Percentiles rank a stretch among this genome's conserved stretches.
Evolutionary conservation across 2,113 vertebrate species (phyloP).

Genomic region (Ameiurus melas): DNA sequence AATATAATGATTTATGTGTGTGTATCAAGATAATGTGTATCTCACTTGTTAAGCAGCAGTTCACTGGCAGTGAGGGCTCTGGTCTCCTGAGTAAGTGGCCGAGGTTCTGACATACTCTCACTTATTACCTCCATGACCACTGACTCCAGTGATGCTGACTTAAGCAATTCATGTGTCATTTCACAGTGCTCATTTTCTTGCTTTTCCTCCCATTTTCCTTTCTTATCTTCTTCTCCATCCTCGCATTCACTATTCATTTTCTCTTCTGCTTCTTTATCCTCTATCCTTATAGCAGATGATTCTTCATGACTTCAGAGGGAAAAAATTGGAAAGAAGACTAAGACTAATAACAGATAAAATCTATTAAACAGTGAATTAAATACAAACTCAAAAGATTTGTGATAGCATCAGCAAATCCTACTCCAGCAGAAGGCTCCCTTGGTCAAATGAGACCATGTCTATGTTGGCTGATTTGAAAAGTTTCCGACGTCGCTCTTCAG

Average conservation of each 20-base stretch:
- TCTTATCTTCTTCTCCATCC: slow-evolving; percentile 3
- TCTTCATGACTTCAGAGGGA: background rate
- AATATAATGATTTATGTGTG: background rate
- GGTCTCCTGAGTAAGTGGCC: slow-evolving; percentile 61
- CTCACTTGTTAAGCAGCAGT: slow-evolving; percentile 75
- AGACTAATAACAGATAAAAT: background rate
- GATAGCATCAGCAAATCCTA: slow-evolving; percentile 44
- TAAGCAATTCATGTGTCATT: slow-evolving; percentile 32
- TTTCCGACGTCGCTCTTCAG: slow-evolving; percentile 57
- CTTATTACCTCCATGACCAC: slow-evolving; percentile 52
- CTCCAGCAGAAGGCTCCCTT: slow-evolving; percentile 57
- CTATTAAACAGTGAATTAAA: background rate
- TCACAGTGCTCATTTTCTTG: slow-evolving; percentile 37
- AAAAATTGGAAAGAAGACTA: background rate
- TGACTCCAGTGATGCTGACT: slow-evolving; percentile 48
- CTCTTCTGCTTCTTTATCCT: background rate
- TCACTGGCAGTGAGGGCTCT: slow-evolving; percentile 70
- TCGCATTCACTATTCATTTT: background rate
- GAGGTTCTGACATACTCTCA: slow-evolving; percentile 53
- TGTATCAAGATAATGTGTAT: background rate
- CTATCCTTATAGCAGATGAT: background rate
- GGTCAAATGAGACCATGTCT: slow-evolving; percentile 66
- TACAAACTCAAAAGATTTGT: background rate
- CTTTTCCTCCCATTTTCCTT: background rate
- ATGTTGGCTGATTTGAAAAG: slow-evolving; percentile 65